Conservation (phyloP, 2,888 invertebrate genomes). For the Sarcophaga carnaria region DNA sequence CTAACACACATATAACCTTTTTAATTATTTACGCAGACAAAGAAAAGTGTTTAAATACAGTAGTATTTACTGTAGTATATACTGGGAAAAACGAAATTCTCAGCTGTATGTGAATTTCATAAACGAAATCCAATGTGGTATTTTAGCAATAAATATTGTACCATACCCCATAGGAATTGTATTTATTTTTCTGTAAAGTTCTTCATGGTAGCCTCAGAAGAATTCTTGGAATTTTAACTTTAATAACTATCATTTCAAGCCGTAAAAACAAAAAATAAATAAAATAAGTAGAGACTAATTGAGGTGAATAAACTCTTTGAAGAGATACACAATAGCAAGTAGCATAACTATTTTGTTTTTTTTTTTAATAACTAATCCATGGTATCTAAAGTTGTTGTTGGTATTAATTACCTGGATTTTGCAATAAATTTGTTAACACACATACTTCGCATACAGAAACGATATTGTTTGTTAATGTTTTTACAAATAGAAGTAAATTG, state of each 20-base stretch:
- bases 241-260: background rate
- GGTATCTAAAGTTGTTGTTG: background rate
- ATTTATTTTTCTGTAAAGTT: background rate
- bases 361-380: background rate
- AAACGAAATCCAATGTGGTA: background rate
- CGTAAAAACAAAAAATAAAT: background rate
- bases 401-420: conserved; percentile 54
- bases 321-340: background rate
- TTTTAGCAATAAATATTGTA: background rate
- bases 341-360: background rate
- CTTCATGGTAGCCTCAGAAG: background rate
- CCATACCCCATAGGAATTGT: too few relatives aligned
- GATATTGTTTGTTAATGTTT: conserved; percentile 13
- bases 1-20: too few relatives aligned
- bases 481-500: conserved; percentile 11
- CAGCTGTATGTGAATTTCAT: conserved; percentile 44
- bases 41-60: too few relatives aligned
- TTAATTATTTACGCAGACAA: too few relatives aligned
- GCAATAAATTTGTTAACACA: conserved; percentile 41
- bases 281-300: background rate
- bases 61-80: too few relatives aligned
- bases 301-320: conserved; percentile 14
- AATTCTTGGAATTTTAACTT: conserved; percentile 1
- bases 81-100: background rate
- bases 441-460: background rate